Evolutionary conservation across 2,113 vertebrate species (phyloP), one percentile per base, ranked within the genome.

Genomic region (Emydocephalus ijimae): DNA sequence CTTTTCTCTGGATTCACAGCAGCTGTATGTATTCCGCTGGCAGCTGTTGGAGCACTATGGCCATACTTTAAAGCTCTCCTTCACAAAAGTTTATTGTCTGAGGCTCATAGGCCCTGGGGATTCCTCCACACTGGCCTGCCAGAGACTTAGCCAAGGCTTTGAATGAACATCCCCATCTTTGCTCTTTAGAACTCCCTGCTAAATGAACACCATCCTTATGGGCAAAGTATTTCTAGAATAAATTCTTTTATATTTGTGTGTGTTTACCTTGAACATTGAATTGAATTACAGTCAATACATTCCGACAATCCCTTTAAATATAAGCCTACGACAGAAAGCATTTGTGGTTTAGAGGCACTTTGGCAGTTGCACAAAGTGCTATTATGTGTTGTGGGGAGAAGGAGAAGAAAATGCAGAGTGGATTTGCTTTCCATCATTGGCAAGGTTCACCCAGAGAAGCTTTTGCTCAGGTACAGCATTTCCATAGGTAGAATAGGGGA

Each of bases 51-150:
- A 0, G 2, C 93, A 92, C 94, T 92, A 56, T 88, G 0, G 55
- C 92, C 0, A 34, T 94, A 92, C 91, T 85, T 86, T 20, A 2
- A 50, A 0, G 21, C 18, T 91, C 87, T 24, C 56, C 48, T 61
- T 92, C 89, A 94, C 93, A 96, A 95, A 94, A 93, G 59, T 90
- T 91, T 91, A 95, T 96, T 97, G 95, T 97, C 57, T 91, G 12
- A 21, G 48, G 87, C n/a, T 90, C 11, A 4, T 18, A 88, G 90
- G n/a, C 91, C 89, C 96, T 94, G 93, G 94, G 94, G 94, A 90
- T 74, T 92, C 55, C 48, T 74, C 48, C 91, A 61, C 1, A 26
- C 21, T n/a, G 1, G 7, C 12, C 0, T 0, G 34, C 85, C 21
- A 43, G 90, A 52, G 5, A 24, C 18, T 95, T 92, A 69, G 69